Conservation (phyloP, 1,140 invertebrate species). For the Sminthurinus signatus region DNA sequence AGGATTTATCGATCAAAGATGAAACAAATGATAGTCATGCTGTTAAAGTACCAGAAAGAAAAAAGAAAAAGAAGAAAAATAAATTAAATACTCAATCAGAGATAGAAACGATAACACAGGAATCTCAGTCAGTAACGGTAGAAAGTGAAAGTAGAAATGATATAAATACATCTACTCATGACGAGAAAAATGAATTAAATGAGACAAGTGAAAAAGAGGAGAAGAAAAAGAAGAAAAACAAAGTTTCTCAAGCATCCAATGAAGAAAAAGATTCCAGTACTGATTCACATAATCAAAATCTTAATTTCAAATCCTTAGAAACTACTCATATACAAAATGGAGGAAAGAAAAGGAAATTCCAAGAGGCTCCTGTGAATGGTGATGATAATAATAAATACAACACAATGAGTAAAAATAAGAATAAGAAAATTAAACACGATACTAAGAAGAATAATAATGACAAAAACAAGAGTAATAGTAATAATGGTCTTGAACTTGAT, state of each 20-base stretch:
- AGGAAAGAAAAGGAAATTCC: too few species aligned
- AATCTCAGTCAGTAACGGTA: background rate
- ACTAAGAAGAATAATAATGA: too few species aligned
- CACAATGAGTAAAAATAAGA: too few species aligned
- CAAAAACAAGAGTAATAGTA: too few species aligned
- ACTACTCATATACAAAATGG: too few species aligned
- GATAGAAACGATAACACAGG: background rate
- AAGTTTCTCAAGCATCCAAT: too few species aligned
- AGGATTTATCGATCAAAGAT: too few species aligned
- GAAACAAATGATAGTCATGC: constrained; percentile 12
- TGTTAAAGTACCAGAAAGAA: constrained; percentile 6
- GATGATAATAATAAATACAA: constrained; percentile 20
- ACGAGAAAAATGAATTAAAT: constrained; percentile 5
- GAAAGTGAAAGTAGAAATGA: background rate
- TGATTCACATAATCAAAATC: constrained; percentile 32
- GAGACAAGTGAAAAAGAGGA: constrained; percentile 32
- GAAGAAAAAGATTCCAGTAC: too few species aligned
- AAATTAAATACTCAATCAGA: background rate
- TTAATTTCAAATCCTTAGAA: too few species aligned
- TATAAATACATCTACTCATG: too few species aligned
- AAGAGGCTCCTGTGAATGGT: too few species aligned
- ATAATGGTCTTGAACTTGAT: constrained; percentile 47
- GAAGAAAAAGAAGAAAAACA: constrained; percentile 35
- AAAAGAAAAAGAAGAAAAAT: background rate
- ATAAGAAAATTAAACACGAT: too few species aligned